Base-by-base conservation (phyloP, 1,140 invertebrate species). In the Drosophila kurseongensis region DNA sequence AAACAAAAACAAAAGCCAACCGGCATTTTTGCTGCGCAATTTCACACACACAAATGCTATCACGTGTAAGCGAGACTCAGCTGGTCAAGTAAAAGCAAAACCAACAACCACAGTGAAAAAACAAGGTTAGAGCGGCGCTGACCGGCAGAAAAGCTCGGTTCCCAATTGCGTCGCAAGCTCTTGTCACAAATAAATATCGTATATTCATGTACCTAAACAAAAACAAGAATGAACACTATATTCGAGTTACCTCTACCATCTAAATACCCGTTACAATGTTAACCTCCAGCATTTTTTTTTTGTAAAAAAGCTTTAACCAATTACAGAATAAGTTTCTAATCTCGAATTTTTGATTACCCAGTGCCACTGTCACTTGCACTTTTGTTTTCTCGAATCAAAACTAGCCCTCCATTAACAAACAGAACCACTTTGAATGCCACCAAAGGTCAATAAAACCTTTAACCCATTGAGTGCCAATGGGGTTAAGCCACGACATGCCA, bases 11-110 rank as follows among this genome's bases (percentile, higher is more conserved):
- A 77, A 55, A 65, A 40, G 54, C 45, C 76, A 84, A 54, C 79
- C 80, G 79, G 72, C 84, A 79, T 80, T 80, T 80, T 73, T 88
- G 83, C 83, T 88, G 83, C 83, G 83, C 83, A 88, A 88, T 88
- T 82, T 69, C 65, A 78, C 68, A 42, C 56, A 72, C 45, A 59
- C 62, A 67, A 13, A n/a, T 14, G 35, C 35, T 56, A 42, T 14
- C 18, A 32, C 13, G 9, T 47, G 32, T 52, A 42, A 69, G 63
- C 52, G 35, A 55, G 73, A 52, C 78, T 86, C 83, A 86, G 82
- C 82, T 86, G 82, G 83, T 88, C 75, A 83, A 88, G 79, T 79
- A 63, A 72, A 52, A 80, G 58, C 58, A 81, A 73, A 38, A 60
- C 16, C 40, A 63, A 72, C 42, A 60, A 35, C 35, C 32, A 55